Conservation (phyloP, 2,888 invertebrate species). For the Malthinus seriepunctatus region DNA sequence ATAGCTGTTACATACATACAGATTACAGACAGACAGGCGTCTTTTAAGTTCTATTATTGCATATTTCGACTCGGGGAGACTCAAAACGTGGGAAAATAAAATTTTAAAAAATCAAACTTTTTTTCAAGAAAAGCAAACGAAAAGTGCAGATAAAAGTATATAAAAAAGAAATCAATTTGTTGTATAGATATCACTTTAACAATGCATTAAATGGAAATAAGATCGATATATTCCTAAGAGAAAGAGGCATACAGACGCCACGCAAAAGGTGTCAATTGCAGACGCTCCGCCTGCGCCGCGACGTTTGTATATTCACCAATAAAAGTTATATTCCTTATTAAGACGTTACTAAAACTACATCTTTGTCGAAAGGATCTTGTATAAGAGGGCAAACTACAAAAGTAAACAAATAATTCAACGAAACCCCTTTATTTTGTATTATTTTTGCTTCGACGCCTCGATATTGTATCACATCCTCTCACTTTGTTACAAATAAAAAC, state of each 20-base stretch:
- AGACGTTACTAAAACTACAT: background rate
- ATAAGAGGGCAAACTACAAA: too few species aligned
- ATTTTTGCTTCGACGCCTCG: conserved; percentile 21
- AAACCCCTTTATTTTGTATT: conserved; percentile 24
- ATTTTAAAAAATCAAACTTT: background rate
- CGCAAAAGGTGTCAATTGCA: conserved; percentile 27
- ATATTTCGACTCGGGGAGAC: too few species aligned
- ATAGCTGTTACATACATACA: too few species aligned
- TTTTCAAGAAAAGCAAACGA: background rate
- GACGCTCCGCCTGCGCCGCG: conserved; percentile 25
- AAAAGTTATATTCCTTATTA: conserved; percentile 14
- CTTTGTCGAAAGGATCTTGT: too few species aligned
- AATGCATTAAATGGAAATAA: conserved; percentile 10
- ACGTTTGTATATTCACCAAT: conserved; percentile 22
- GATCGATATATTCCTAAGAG: conserved; percentile 23
- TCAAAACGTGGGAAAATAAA: too few species aligned
- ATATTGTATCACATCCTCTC: conserved; percentile 21
- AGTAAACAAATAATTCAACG: conserved; percentile 1
- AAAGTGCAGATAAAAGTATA: background rate
- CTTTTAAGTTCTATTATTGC: too few species aligned
- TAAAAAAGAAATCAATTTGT: background rate
- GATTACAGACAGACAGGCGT: too few species aligned
- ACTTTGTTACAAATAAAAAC: conserved; percentile 27
- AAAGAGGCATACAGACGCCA: conserved; percentile 20
- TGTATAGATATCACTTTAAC: conserved; percentile 1